Conservation (phyloP, 2,888 invertebrate genomes). For the Amphipyra tragopoginis region DNA sequence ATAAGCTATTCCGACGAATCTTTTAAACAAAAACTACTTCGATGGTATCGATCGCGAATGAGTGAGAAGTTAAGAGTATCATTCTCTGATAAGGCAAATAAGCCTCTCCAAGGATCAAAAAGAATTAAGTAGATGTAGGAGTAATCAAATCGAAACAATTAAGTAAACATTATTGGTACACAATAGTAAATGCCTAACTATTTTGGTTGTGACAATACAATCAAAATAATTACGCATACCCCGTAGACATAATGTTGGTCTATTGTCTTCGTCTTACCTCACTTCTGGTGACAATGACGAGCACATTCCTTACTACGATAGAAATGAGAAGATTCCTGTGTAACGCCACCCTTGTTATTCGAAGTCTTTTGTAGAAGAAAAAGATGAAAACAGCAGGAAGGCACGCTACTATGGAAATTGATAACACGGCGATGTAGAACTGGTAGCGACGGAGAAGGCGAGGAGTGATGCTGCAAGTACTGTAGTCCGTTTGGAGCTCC, state of each 20-base stretch:
- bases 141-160: background rate
- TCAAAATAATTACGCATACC: background rate
- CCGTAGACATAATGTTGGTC: constrained; percentile 19
- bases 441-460: constrained; percentile 85
- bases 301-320: constrained; percentile 89
- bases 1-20: no score
- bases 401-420: constrained; percentile 86
- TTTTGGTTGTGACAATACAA: constrained; percentile 12
- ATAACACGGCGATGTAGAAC: constrained; percentile 88
- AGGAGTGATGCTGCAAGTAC: constrained; percentile 88
- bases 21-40: no score
- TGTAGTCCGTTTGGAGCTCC: constrained; percentile 90
- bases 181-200: constrained; percentile 21
- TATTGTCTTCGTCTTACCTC: constrained; percentile 76
- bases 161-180: background rate
- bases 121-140: no score
- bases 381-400: constrained; percentile 90
- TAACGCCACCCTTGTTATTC: constrained; percentile 87
- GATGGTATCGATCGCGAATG: no score
- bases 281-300: constrained; percentile 89
- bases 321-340: constrained; percentile 91
- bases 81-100: no score
- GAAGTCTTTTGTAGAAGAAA: constrained; percentile 87
- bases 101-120: no score
- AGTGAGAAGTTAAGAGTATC: no score